Conservation (phyloP, 2,797 vertebrate genomes). For the Toxotes lorentzi region DNA sequence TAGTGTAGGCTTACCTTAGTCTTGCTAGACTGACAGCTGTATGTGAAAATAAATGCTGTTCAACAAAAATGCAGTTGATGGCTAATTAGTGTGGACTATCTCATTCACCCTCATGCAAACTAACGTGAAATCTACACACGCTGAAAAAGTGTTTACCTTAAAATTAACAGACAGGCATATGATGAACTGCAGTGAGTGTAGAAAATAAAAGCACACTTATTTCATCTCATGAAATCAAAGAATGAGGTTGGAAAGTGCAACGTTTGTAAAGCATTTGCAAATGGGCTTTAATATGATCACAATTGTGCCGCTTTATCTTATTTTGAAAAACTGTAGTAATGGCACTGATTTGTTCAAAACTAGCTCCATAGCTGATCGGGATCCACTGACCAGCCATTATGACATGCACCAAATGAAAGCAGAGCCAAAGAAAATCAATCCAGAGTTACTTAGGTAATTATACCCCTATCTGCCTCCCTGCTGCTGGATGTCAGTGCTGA, state of each 20-base stretch:
- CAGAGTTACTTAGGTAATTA: constrained; percentile 66
- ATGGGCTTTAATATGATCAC: neutral
- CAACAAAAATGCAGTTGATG: neutral
- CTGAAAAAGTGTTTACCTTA: neutral
- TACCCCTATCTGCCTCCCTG: constrained; percentile 29
- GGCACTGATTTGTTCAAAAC: constrained; percentile 26
- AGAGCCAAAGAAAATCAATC: constrained; percentile 72
- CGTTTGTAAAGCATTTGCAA: neutral
- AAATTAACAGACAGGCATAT: neutral
- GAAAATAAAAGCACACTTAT: neutral
- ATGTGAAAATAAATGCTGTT: neutral
- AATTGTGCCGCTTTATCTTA: neutral
- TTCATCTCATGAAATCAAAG: neutral
- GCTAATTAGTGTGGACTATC: neutral
- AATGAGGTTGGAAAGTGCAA: neutral
- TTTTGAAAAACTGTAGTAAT: constrained; percentile 5
- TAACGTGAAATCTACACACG: neutral
- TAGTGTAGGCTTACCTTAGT: neutral
- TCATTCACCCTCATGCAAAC: neutral
- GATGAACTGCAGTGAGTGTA: neutral
- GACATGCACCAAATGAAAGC: constrained; percentile 54
- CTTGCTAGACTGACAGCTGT: neutral
- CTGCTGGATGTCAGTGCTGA: constrained; percentile 39
- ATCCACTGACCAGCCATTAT: constrained; percentile 39
- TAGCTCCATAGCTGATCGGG: constrained; percentile 11